Conservation (phyloP, 2,113 vertebrate genomes). For the Bubalus kerabau region DNA sequence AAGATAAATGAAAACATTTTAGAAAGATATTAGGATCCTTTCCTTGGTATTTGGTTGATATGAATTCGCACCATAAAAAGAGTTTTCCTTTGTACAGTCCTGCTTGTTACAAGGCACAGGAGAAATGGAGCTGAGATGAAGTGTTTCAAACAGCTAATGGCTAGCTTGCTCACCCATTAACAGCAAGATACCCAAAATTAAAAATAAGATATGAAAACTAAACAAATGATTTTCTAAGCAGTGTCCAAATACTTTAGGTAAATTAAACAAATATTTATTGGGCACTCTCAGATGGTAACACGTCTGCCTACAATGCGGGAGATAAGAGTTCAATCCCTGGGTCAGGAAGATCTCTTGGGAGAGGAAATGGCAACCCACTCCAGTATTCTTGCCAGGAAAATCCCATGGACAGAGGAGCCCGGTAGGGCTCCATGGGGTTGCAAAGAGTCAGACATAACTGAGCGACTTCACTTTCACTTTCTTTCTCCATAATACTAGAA, state of each 20-base stretch:
- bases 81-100: conserved; percentile 29
- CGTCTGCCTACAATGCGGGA: neutral
- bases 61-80: conserved; percentile 55
- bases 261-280: conserved; percentile 4
- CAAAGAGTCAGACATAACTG: neutral
- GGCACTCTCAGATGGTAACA: neutral
- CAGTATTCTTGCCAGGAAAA: neutral
- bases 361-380: neutral
- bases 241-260: neutral
- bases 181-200: neutral
- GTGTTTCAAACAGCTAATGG: neutral
- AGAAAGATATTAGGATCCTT: conserved; percentile 78
- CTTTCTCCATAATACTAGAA: neutral
- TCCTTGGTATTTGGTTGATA: conserved; percentile 77
- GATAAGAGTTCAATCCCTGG: neutral
- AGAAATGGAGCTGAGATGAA: neutral
- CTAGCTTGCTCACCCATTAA: neutral
- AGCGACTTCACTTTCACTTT: neutral
- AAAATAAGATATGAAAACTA: neutral
- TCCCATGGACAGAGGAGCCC: neutral
- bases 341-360: neutral
- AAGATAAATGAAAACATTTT: conserved; percentile 80
- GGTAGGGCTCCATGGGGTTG: fast-evolving
- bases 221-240: neutral
- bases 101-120: neutral